A percentile compares a stretch with the other conserved stretches of the same genome.
Evolutionary conservation across 2,888 invertebrate genomes (phyloP).

Genomic region (Rutpela maculata): DNA sequence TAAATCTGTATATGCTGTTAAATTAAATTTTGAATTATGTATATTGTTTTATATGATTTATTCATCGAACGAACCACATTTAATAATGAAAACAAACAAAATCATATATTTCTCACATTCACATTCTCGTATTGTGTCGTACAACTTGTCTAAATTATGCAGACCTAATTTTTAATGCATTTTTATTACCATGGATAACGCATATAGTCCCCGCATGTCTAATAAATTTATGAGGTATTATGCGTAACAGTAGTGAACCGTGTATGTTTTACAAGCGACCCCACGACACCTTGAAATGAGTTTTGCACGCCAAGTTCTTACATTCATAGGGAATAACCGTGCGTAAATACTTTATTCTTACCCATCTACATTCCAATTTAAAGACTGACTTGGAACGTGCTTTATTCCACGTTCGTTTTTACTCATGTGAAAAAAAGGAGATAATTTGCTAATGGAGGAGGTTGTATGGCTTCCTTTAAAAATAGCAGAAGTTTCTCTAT

Average conservation of each 20-base stretch:
- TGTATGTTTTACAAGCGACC: slow-evolving; percentile 3
- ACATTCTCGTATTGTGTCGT: neutral
- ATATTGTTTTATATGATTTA: no score
- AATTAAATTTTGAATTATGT: no score
- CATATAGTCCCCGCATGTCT: neutral
- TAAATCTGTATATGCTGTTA: no score
- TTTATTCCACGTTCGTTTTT: neutral
- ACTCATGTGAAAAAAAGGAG: neutral
- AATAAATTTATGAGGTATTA: slow-evolving; percentile 7
- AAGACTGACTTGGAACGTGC: neutral
- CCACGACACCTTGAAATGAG: slow-evolving; percentile 6
- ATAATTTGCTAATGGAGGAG: no score
- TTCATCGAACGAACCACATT: neutral
- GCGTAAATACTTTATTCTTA: slow-evolving; percentile 10
- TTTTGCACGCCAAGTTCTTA: slow-evolving; percentile 8
- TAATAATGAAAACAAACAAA: neutral
- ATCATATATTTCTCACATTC: neutral
- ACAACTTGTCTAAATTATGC: neutral
- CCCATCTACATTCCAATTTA: neutral
- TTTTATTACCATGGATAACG: slow-evolving; percentile 1
- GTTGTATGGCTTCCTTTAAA: no score
- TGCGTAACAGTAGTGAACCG: slow-evolving; percentile 7
- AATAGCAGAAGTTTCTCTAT: no score
- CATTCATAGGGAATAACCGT: neutral
- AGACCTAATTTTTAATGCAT: slow-evolving; percentile 2